Percentiles rank a stretch among this genome's conserved stretches.
Evolutionary conservation across 1,140 invertebrate species (phyloP).

Genomic region (Bombyx mori): ASM3026992v2 NC_085123.1:3551001-3551500

Average conservation of each 20-base stretch:
- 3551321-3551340: neutral
- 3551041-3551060: conserved; percentile 19
- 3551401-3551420: conserved; percentile 20
- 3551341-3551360: conserved; percentile 38
- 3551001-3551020: conserved; percentile 50
- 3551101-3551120: no score
- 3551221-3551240: neutral
- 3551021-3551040: conserved; percentile 60
- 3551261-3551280: neutral
- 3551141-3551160: neutral
- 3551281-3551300: no score
- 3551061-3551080: neutral
- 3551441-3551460: conserved; percentile 40
- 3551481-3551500: conserved; percentile 68
- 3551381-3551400: conserved; percentile 51
- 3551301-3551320: no score
- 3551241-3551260: neutral
- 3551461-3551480: conserved; percentile 50
- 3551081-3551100: no score
- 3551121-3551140: no score
- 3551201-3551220: conserved; percentile 11
- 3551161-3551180: conserved; percentile 9
- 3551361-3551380: conserved; percentile 31
- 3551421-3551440: conserved; percentile 27
- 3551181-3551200: conserved; percentile 15